A percentile compares a stretch with the other conserved stretches of the same genome.
phyloP scores from a whole-genome alignment of 2,113 vertebrate species.

The Tetrao urogallus region DNA sequence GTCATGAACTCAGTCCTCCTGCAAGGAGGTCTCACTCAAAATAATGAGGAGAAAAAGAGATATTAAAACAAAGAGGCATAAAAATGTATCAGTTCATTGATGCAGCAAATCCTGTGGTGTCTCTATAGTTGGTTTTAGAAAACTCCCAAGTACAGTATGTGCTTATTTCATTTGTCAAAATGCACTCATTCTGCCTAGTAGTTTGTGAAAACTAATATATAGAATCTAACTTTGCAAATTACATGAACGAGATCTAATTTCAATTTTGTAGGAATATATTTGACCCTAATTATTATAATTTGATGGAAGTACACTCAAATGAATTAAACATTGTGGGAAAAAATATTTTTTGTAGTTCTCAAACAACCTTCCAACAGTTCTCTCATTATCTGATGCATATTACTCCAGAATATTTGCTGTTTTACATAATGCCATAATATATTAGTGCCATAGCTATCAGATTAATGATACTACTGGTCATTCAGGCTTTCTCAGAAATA shows the following conservation, averaged over 20 bases:
- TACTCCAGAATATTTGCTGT: not conserved
- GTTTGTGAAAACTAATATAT: not conserved
- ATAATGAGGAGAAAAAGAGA: not conserved
- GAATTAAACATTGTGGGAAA: not conserved
- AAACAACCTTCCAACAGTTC: not conserved
- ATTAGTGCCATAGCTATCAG: not conserved
- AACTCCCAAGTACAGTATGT: not conserved
- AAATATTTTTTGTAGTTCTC: not conserved
- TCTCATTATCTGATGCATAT: not conserved
- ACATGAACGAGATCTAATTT: slow-evolving; percentile 13
- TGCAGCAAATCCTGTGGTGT: slow-evolving; percentile 4
- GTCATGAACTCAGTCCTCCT: slow-evolving; percentile 58
- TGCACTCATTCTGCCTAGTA: not conserved
- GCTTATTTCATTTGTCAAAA: slow-evolving; percentile 7
- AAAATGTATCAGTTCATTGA: not conserved
- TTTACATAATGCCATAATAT: not conserved
- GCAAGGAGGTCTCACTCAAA: slow-evolving; percentile 60
- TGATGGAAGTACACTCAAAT: not conserved
- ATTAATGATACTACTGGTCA: not conserved
- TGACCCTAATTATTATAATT: slow-evolving; percentile 24
- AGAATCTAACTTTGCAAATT: slow-evolving; percentile 13
- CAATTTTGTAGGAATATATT: slow-evolving; percentile 12
- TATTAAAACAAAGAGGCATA: not conserved
- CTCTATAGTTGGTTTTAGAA: not conserved
- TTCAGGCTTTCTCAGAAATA: not conserved